phyloP scores from a whole-genome alignment of 2,888 invertebrate species.

The Epistrophella euchroma region DNA sequence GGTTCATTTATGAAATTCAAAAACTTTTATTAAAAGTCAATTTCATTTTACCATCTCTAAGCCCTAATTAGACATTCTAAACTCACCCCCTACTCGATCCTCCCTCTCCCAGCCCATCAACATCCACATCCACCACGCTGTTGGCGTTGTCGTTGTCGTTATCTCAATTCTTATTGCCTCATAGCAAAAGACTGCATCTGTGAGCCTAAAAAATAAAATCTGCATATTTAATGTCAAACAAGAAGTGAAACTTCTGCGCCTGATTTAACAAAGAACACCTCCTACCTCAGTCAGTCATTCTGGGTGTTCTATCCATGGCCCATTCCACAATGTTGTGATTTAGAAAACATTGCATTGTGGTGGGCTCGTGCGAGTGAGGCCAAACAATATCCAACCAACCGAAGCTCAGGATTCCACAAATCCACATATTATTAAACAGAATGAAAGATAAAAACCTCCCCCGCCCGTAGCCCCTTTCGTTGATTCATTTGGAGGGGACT shows the following conservation, averaged over 20 bases:
- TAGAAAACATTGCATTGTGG: slow-evolving; percentile 55
- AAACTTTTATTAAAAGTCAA: slow-evolving; percentile 43
- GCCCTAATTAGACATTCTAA: slow-evolving; percentile 43
- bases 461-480: slow-evolving; percentile 11
- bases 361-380: slow-evolving; percentile 45
- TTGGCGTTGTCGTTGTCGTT: not conserved
- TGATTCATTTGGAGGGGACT: slow-evolving; percentile 41
- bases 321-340: slow-evolving; percentile 27
- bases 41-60: slow-evolving; percentile 26
- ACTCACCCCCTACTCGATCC: too few relatives aligned
- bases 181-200: slow-evolving; percentile 32
- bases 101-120: not conserved
- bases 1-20: slow-evolving; percentile 30
- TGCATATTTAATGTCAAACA: slow-evolving; percentile 74
- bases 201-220: slow-evolving; percentile 49
- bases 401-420: slow-evolving; percentile 55
- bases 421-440: slow-evolving; percentile 75
- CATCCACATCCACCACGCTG: not conserved
- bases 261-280: slow-evolving; percentile 67
- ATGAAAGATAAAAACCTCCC: slow-evolving; percentile 28
- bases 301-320: too few relatives aligned
- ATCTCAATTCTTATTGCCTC: slow-evolving; percentile 17
- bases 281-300: slow-evolving; percentile 2
- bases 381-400: slow-evolving; percentile 63
- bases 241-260: slow-evolving; percentile 75